Base-by-base conservation (phyloP, 2,113 vertebrate species). In the Acanthisitta chloris region DNA sequence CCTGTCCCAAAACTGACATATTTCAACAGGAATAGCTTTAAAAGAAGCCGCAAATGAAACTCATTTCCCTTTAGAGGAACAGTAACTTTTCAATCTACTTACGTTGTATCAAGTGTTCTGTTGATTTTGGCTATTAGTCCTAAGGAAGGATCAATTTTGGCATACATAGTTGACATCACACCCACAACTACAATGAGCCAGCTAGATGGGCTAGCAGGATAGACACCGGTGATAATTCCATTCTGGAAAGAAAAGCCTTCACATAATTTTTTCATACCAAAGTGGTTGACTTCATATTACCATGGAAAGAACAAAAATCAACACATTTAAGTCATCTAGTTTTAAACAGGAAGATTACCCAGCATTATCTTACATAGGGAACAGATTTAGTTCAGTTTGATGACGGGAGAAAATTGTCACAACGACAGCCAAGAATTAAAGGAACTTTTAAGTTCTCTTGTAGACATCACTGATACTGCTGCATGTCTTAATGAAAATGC, bases 161-260 rank as follows among this genome's bases (percentile, higher is more conserved):
- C 97, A 33, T 99, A 99, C 98, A 98, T 99, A 87, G 98, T 98
- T 10, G 99, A 99, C 97, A 99, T 98, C 96, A 99, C 99, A 17
- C 99, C 99, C 88, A 99, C 98, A 33, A 99, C 98, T 84, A 99
- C 99, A 26, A 99, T 98, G 49, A 99, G 95, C 98, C 99, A 99
- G 29, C 99, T 99, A 61, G 97, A 98, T 21, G 99, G 99, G 90
- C 99, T 99, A 17, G 99, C 99, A 0, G 99, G 99, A 91, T 99
- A 99, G 90, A 99, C 99, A 0, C 99, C 99, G 1, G 99, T 99
- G 98, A 99, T 99, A 64, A 99, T 98, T 74, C 99, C 99, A 80
- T 99, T 99, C 99, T 99, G 97, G 18, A 96, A 95, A 94, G 81
- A 86, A 95, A 95, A 95, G 90, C 46, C 74, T 88, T 94, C 80